Conservation (phyloP, 2,797 vertebrate genomes). For the Amniataba percoides region DNA sequence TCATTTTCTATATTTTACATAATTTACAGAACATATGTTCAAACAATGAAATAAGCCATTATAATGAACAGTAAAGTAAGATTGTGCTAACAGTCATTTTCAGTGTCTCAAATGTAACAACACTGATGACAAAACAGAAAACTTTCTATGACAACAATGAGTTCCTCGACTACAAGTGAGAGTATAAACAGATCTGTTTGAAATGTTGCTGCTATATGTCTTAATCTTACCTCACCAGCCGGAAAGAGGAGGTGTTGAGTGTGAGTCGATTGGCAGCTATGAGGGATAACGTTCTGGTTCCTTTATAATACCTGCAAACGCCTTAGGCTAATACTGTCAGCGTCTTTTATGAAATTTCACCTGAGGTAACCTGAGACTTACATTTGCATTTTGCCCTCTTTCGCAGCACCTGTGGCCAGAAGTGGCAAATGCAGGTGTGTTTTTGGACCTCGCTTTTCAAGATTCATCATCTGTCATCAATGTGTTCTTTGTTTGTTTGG, state of each 20-base stretch:
- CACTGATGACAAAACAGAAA: background rate
- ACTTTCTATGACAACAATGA: background rate
- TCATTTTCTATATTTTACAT: background rate
- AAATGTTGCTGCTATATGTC: background rate
- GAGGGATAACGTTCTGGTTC: background rate
- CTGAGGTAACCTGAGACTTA: background rate
- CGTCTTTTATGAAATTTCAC: background rate
- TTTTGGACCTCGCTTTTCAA: too few relatives aligned
- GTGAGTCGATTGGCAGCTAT: background rate
- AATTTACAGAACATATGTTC: too few relatives aligned
- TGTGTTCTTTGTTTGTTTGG: too few relatives aligned
- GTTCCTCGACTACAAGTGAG: background rate
- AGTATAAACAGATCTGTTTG: background rate
- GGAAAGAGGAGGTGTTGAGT: background rate
- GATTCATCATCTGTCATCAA: too few relatives aligned
- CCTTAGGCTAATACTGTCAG: background rate
- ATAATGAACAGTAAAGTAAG: background rate
- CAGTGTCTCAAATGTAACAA: background rate
- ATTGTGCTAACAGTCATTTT: background rate
- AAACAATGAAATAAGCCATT: background rate
- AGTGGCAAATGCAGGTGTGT: too few relatives aligned
- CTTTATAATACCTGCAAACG: background rate
- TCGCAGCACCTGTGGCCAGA: too few relatives aligned
- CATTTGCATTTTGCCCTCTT: background rate
- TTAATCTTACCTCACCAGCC: constrained; percentile 33